These are phyloP conservation scores for Miichthys miiuy DNA, from an alignment of 2,797 vertebrate genomes.

Conservation along the genomic window DNA sequence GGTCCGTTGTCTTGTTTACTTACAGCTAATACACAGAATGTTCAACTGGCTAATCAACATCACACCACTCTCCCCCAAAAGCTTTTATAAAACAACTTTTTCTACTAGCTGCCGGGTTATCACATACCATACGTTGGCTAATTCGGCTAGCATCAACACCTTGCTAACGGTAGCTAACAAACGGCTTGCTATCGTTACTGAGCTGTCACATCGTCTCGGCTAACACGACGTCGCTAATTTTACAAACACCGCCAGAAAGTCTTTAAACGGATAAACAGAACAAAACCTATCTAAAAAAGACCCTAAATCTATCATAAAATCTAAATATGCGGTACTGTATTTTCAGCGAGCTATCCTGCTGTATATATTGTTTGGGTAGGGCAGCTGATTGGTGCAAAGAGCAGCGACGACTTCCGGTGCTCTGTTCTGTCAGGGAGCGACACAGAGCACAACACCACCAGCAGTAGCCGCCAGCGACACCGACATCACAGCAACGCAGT, in stretches of 20 bases:
- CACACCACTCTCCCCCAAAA: background rate
- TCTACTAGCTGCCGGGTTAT: slow-evolving; percentile 15
- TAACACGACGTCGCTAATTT: background rate
- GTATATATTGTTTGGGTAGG: slow-evolving; percentile 59
- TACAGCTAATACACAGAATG: background rate
- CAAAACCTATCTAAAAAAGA: too few relatives aligned
- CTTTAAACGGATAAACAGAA: background rate
- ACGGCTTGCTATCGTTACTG: slow-evolving; percentile 9
- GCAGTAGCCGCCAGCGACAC: too few relatives aligned
- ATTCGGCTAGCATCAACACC: slow-evolving; percentile 49
- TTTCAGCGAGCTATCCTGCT: slow-evolving; percentile 20
- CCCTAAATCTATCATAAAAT: background rate
- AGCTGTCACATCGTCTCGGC: slow-evolving; percentile 24
- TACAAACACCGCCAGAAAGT: background rate
- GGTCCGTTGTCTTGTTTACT: background rate
- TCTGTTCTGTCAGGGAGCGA: slow-evolving; percentile 11
- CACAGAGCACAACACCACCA: background rate
- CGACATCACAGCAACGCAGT: too few relatives aligned
- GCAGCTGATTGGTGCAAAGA: slow-evolving; percentile 70
- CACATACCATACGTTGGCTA: slow-evolving; percentile 46
- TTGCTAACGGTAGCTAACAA: slow-evolving; percentile 60
- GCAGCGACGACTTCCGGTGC: slow-evolving; percentile 45
- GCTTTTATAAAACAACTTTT: slow-evolving; percentile 32
- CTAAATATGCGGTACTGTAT: slow-evolving; percentile 5
- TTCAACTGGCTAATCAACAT: background rate